Percentiles rank a stretch among this genome's conserved stretches.
phyloP scores from a whole-genome alignment of 1,140 invertebrate species.

The Tetranychus cinnabarinus region DNA sequence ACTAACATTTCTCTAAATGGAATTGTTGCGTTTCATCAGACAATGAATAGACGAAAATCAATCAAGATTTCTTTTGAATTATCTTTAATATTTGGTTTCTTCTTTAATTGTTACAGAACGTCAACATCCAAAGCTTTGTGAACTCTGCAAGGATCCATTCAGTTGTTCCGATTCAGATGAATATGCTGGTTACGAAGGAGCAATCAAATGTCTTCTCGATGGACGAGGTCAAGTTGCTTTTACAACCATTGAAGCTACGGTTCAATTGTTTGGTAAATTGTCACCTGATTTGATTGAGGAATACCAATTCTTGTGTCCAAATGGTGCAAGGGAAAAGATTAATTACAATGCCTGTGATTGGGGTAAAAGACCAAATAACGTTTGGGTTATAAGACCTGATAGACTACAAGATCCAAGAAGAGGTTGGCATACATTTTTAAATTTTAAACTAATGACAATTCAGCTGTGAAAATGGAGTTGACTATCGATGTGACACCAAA shows the following conservation, averaged over 20 bases:
- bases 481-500: too few species aligned
- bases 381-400: slow-evolving; percentile 8
- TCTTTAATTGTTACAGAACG: slow-evolving; percentile 24
- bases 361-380: slow-evolving; percentile 10
- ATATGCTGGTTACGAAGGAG: slow-evolving; percentile 57
- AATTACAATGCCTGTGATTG: slow-evolving; percentile 8
- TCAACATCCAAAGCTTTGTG: slow-evolving; percentile 43
- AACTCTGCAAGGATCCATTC: slow-evolving; percentile 40
- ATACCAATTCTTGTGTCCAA: slow-evolving; percentile 46
- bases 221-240: slow-evolving; percentile 57
- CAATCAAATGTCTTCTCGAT: slow-evolving; percentile 48
- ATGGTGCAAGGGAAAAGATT: slow-evolving; percentile 34
- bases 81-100: neutral
- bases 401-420: neutral
- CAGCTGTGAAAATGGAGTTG: too few species aligned
- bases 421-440: neutral
- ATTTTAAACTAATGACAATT: neutral
- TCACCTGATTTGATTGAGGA: slow-evolving; percentile 21
- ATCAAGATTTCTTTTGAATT: neutral
- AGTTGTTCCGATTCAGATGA: slow-evolving; percentile 46
- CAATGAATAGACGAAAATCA: neutral
- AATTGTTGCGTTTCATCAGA: too few species aligned
- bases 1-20: too few species aligned
- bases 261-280: slow-evolving; percentile 30
- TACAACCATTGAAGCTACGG: slow-evolving; percentile 50